Conservation (phyloP, 1,140 invertebrate species). For the Rhizoglyphus robini region DNA sequence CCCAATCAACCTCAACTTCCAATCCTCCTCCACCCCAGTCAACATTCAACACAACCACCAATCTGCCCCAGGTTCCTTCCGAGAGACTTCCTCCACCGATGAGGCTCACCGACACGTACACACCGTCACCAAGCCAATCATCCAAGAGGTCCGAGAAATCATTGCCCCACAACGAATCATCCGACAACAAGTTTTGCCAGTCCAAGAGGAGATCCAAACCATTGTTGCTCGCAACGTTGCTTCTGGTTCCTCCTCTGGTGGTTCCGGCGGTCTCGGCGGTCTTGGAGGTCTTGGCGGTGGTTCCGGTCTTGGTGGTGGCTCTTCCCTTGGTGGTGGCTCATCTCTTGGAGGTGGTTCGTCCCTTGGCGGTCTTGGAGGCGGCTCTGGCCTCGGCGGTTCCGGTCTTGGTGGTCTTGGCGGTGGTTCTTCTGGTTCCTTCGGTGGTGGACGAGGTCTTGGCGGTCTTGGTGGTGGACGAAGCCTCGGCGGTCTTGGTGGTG, state of each 20-base stretch:
- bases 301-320: too few relatives aligned
- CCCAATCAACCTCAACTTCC: not conserved
- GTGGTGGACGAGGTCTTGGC: not conserved
- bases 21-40: not conserved
- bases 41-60: not conserved
- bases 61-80: not conserved
- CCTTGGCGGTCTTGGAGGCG: not conserved
- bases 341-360: not conserved
- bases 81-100: not conserved
- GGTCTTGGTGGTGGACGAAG: not conserved
- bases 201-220: conserved; percentile 4
- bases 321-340: too few relatives aligned
- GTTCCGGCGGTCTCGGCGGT: not conserved
- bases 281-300: too few relatives aligned
- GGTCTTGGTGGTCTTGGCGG: not conserved
- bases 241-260: not conserved
- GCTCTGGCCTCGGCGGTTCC: not conserved
- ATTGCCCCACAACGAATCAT: conserved; percentile 11
- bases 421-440: not conserved
- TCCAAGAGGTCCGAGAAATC: conserved; percentile 13
- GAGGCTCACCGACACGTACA: not conserved
- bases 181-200: conserved; percentile 8
- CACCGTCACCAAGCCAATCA: conserved; percentile 18
- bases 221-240: not conserved
- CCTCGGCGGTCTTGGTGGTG: not conserved